Percentiles rank a stretch among this genome's conserved stretches.
Conservation (phyloP, 2,113 vertebrate species). For the Tetraodon nigroviridis region DNA sequence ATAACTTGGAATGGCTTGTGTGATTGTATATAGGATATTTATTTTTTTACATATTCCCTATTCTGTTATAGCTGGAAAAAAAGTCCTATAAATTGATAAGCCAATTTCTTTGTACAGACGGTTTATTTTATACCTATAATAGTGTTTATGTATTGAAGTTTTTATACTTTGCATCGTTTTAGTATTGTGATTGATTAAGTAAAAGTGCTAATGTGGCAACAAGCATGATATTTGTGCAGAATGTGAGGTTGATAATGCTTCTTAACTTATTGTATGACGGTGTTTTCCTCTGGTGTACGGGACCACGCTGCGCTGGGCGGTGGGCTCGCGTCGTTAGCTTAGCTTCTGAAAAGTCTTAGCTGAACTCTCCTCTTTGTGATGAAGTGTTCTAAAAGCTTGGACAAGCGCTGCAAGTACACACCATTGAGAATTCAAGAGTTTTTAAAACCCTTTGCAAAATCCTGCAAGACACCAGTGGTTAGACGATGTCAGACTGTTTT, state of each 20-base stretch:
- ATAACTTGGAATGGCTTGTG: slow-evolving; percentile 74
- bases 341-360: slow-evolving; percentile 44
- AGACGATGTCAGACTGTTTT: no score
- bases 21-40: slow-evolving; percentile 82
- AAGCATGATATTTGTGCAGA: slow-evolving; percentile 81
- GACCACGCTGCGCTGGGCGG: slow-evolving; percentile 75
- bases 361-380: slow-evolving; percentile 55
- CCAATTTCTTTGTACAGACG: slow-evolving; percentile 69
- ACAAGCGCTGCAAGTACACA: slow-evolving; percentile 9
- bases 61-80: slow-evolving; percentile 52
- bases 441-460: not conserved
- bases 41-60: slow-evolving; percentile 74
- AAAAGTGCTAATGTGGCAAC: slow-evolving; percentile 57
- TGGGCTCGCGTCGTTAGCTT: slow-evolving; percentile 64
- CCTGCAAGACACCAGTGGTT: no score
- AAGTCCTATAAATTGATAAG: slow-evolving; percentile 36
- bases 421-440: not conserved
- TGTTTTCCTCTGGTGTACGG: slow-evolving; percentile 55
- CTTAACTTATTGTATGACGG: slow-evolving; percentile 79
- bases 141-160: slow-evolving; percentile 67
- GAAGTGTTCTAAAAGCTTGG: slow-evolving; percentile 29
- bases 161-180: slow-evolving; percentile 71
- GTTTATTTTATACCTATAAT: slow-evolving; percentile 70
- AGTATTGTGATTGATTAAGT: slow-evolving; percentile 60
- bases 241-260: slow-evolving; percentile 71